phyloP scores from a whole-genome alignment of 2,797 vertebrate genomes.

The Percopsis omiscomaycus region DNA sequence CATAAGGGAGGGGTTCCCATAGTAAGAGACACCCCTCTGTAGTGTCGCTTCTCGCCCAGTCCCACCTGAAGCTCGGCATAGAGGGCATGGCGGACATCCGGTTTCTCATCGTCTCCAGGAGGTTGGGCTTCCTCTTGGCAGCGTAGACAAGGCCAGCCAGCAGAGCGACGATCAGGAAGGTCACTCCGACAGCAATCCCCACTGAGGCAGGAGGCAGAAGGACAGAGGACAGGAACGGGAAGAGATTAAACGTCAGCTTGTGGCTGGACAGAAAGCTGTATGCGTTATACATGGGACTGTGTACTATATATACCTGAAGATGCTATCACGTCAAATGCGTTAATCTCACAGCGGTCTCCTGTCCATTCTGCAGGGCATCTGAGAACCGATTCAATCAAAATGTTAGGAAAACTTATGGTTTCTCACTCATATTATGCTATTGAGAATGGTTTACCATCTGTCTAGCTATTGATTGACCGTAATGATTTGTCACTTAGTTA shows the following conservation, averaged over 20 bases:
- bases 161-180: conserved; percentile 53
- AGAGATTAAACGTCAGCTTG: neutral
- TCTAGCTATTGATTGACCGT: neutral
- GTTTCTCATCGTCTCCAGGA: conserved; percentile 47
- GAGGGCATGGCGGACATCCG: conserved; percentile 52
- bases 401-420: too few relatives aligned
- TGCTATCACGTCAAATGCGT: conserved; percentile 21
- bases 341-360: conserved; percentile 69
- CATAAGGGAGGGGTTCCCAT: too few relatives aligned
- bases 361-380: conserved; percentile 72
- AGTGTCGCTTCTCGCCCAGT: neutral
- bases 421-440: too few relatives aligned
- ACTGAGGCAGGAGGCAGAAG: conserved; percentile 44
- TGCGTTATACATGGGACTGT: neutral
- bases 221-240: neutral
- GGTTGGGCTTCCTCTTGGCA: conserved; percentile 57
- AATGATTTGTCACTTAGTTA: neutral
- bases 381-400: conserved; percentile 10
- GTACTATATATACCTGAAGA: conserved; percentile 54
- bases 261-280: neutral
- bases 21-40: neutral
- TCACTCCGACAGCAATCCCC: conserved; percentile 74
- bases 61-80: conserved; percentile 61
- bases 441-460: neutral
- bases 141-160: conserved; percentile 60